Percentiles rank a stretch among this genome's conserved stretches.
phyloP scores from a whole-genome alignment of 2,797 vertebrate genomes.

The Gastrophryne carolinensis region DNA sequence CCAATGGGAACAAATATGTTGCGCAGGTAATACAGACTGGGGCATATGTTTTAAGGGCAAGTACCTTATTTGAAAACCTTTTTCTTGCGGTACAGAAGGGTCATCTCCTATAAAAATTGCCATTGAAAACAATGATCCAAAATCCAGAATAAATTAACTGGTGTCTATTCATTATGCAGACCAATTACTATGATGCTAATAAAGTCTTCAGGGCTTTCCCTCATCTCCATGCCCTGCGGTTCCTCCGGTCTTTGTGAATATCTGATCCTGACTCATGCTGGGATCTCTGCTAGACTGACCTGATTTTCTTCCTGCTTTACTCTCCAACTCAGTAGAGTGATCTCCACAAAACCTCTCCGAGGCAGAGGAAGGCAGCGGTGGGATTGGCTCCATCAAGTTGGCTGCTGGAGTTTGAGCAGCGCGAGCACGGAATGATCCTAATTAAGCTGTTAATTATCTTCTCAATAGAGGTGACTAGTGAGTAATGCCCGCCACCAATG shows the following conservation, averaged over 20 bases:
- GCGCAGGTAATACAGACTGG: no score
- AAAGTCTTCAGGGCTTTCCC: neutral
- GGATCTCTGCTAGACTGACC: constrained; percentile 34
- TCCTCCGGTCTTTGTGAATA: constrained; percentile 9
- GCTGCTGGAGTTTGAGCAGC: constrained; percentile 62
- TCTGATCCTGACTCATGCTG: constrained; percentile 8
- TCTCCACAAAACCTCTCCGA: neutral
- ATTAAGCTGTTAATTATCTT: constrained; percentile 81
- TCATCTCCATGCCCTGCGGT: neutral
- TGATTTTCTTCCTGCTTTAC: constrained; percentile 2
- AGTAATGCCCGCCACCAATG: constrained; percentile 63
- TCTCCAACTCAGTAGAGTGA: neutral
- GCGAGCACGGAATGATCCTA: constrained; percentile 73
- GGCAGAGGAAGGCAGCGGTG: neutral
- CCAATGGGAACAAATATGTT: no score
- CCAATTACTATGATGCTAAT: constrained; percentile 13
- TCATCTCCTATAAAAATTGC: no score
- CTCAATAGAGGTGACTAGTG: constrained; percentile 74
- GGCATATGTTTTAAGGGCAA: no score
- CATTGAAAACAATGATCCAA: no score
- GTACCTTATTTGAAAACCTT: no score
- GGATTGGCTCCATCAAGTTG: constrained; percentile 56
- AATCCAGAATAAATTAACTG: constrained; percentile 41
- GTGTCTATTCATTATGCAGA: constrained; percentile 7
- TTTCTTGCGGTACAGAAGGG: no score